These are phyloP conservation scores for Percina caprodes DNA, from an alignment of 2,113 vertebrate species.

Conservation along the genomic window DNA sequence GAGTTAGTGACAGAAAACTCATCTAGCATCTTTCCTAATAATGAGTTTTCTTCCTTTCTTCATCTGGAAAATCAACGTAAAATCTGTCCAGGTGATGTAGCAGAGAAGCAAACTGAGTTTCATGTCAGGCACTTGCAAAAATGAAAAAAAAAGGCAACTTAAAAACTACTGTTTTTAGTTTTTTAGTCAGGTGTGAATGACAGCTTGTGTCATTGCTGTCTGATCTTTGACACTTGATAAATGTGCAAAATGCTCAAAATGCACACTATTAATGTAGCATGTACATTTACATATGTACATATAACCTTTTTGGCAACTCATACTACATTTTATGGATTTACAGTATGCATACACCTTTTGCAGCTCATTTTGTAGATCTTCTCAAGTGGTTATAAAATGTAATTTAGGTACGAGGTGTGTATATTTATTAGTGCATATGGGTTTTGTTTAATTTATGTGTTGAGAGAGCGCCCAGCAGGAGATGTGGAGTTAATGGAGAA, in stretches of 20 bases:
- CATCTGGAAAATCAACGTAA: not conserved
- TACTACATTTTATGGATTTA: not conserved
- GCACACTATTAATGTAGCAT: not conserved
- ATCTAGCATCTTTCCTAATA: not conserved
- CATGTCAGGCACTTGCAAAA: not conserved
- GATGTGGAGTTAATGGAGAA: conserved; percentile 58
- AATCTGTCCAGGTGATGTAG: not conserved
- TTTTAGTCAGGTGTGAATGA: not conserved
- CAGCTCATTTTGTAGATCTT: not conserved
- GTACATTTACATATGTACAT: too few species aligned
- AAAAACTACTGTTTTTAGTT: not conserved
- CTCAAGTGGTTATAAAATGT: not conserved
- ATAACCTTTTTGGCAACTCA: not conserved
- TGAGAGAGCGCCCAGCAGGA: conserved; percentile 44
- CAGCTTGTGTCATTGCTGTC: not conserved
- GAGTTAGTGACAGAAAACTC: conserved; percentile 10
- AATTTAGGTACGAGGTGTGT: not conserved
- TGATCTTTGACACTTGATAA: not conserved
- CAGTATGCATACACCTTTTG: not conserved
- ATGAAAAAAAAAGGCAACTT: not conserved
- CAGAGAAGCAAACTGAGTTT: not conserved
- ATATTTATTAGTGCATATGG: not conserved
- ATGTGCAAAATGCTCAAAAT: conserved; percentile 4
- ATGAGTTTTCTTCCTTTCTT: not conserved
- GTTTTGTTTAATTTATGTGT: conserved; percentile 24